A percentile compares a stretch with the other conserved stretches of the same genome.
Conservation (phyloP, 2,888 invertebrate genomes). For the Anarsia innoxiella region DNA sequence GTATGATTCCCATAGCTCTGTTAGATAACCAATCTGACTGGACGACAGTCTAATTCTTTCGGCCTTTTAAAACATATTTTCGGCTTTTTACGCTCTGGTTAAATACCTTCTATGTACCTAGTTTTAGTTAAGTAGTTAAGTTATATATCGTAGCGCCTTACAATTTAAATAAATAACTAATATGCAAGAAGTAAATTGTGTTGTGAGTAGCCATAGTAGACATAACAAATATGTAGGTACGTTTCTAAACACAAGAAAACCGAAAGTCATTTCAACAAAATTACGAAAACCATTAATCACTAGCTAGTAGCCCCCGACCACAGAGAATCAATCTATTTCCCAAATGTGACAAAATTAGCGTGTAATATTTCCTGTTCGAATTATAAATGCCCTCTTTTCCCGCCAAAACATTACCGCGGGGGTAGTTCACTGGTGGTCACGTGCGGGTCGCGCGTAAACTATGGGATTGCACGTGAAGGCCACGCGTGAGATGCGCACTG, state of each 20-base stretch:
- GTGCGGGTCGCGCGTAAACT: slow-evolving; percentile 19
- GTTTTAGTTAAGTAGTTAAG: too few species aligned
- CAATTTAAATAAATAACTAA: too few species aligned
- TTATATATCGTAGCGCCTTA: too few species aligned
- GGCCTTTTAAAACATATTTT: too few species aligned
- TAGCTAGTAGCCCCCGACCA: slow-evolving; percentile 43
- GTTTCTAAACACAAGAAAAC: slow-evolving; percentile 18
- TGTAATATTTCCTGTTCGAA: slow-evolving; percentile 70
- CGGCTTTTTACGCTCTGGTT: too few species aligned
- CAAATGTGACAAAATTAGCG: slow-evolving; percentile 69
- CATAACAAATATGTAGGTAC: too few species aligned
- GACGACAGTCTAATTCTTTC: too few species aligned
- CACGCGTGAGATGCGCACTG: slow-evolving; percentile 33
- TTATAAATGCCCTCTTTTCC: slow-evolving; percentile 59
- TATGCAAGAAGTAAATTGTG: too few species aligned
- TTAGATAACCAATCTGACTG: too few species aligned
- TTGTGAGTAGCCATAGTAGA: too few species aligned
- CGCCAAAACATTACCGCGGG: slow-evolving; percentile 42
- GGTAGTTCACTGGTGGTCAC: slow-evolving; percentile 14
- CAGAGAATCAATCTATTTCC: slow-evolving; percentile 62
- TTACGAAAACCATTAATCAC: slow-evolving; percentile 33
- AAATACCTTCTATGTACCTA: too few species aligned
- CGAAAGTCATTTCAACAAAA: slow-evolving; percentile 21
- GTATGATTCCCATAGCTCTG: too few species aligned
- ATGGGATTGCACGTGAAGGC: slow-evolving; percentile 29